Base-by-base conservation (phyloP, 2,113 vertebrate species). In the Struthio camelus region DNA sequence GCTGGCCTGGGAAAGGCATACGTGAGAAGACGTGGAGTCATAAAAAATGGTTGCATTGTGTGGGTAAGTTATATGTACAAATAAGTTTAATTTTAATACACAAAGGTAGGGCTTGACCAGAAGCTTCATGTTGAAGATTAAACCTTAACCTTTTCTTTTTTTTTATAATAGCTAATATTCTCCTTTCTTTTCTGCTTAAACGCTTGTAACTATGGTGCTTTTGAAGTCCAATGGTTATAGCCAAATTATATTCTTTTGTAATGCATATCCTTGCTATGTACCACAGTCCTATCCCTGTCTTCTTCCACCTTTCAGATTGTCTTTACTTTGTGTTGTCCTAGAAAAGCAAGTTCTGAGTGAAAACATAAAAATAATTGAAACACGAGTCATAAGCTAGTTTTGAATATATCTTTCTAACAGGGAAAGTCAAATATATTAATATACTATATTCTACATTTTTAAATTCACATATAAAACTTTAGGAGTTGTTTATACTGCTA, bases 391-490 rank as follows among this genome's bases (percentile, higher is more conserved):
- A 91, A 91, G 12, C 67, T 65, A 65, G 14, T 87, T 94, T 89
- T 87, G 54, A 25, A 3, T 40, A 23, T 11, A 53, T 36, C 48
- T 81, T 87, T 95, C 48, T 70, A 53, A 42, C 46, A 85, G 40
- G 62, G 50, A 87, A 85, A 73, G 86, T 36, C 85, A 94, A 89
- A 90, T 76, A 10, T 48, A 34, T 81, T 85, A 88, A 87, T 82
- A 72, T 14, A 17, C 40, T 82, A 53, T 38, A 80, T 93, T 61
- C 46, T 88, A 15, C 56, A 65, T 94, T 90, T 86, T 76, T 61
- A 75, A 88, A 90, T 64, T 90, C 14, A 4, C 80, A 11, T 27
- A 51, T 79, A 59, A 87, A 94, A 51, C 9, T 64, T 42, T 70
- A 58, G 34, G 16, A 70, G 40, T 77, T 91, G 56, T 44, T 93